Evolutionary conservation across 2,113 vertebrate genomes (phyloP), one percentile per base, ranked within the genome.

Genomic region (Atractosteus spatula): DNA sequence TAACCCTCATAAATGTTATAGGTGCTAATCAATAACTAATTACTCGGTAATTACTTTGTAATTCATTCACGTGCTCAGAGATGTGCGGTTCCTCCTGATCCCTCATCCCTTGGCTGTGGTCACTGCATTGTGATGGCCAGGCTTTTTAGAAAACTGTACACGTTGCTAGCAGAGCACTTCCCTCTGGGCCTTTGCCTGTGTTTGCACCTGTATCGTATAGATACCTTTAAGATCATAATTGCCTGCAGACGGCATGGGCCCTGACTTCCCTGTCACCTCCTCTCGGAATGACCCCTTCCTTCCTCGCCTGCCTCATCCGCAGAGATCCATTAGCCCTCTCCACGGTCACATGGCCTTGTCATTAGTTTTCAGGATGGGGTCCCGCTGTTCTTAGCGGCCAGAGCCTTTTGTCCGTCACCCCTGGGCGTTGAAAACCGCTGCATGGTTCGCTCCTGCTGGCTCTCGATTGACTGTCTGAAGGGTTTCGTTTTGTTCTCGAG

Each of bases 21-120:
- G 63, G 51, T 44, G 63, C 44, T 61, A 71, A 81, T 81, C 74
- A 74, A 78, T 81, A 78, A 62, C 66, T 78, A 78, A 81, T 78
- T 78, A 76, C 69, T 55, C 51, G 17, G 73, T 70, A 73, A 77
- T 71, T 77, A 55, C 64, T 68, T 63, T 63, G 17, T 57, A 56
- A 70, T 66, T 41, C 70, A 62, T 59, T 51, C 59, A 41, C 59
- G 11, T 72, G 66, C 62, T 70, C 59, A 42, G 64, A 69, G 61
- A 16, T 44, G 12, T 3, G 59, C 47, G 10, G 66, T 43, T 51
- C 41, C 41, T 14, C 16, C 70, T 55, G 8, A 12, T 68, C 29
- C 29, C 67, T 55, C 8, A 47, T 54, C 13, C 42, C 55, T 63
- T 8, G 17, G 29, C 45, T 17, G 29, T 16, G 45, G 41, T 71